Evolutionary conservation across 1,140 invertebrate species (phyloP).

Genomic region (Drosophila subobscura): DNA sequence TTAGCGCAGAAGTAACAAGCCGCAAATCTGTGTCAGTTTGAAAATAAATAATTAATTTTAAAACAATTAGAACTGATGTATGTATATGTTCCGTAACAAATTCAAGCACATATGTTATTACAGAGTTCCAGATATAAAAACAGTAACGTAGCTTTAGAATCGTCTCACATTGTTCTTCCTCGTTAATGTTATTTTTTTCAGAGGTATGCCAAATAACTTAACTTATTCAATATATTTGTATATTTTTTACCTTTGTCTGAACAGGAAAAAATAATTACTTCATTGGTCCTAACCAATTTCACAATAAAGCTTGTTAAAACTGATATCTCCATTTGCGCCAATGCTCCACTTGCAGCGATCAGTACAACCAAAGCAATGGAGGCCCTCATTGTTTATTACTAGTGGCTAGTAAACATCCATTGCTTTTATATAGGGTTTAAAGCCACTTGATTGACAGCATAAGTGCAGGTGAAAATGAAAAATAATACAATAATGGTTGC

Average conservation of each 20-base stretch:
- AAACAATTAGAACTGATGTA: no score
- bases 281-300: constrained; percentile 40
- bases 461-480: constrained; percentile 27
- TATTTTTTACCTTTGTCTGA: constrained; percentile 39
- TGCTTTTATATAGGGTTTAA: constrained; percentile 33
- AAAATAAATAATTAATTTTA: not conserved
- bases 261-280: constrained; percentile 57
- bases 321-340: constrained; percentile 37
- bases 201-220: no score
- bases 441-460: constrained; percentile 58
- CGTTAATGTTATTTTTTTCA: no score
- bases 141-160: no score
- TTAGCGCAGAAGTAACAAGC: constrained; percentile 18
- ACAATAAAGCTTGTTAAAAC: constrained; percentile 43
- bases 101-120: no score
- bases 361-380: constrained; percentile 7
- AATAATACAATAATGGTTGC: no score
- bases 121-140: no score
- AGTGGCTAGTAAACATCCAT: not conserved
- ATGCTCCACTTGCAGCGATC: not conserved
- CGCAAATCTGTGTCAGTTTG: constrained; percentile 17
- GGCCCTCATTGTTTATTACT: constrained; percentile 27
- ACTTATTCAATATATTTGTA: not conserved
- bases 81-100: no score
- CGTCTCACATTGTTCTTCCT: no score